These are phyloP conservation scores for Xylota segnis DNA, from an alignment of 2,888 invertebrate genomes.

Conservation along the genomic window DNA sequence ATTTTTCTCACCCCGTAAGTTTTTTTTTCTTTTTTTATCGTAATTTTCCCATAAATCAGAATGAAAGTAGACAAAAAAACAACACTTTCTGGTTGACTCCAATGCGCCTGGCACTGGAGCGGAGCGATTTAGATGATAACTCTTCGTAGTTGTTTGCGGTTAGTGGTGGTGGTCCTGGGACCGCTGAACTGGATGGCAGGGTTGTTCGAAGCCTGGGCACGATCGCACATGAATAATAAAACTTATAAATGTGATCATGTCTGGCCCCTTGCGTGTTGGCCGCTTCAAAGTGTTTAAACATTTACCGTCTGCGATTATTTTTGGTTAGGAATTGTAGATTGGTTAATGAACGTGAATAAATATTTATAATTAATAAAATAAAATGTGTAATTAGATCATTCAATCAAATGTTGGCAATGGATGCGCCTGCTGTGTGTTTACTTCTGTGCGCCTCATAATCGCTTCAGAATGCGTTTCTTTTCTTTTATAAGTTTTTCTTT, in stretches of 20 bases:
- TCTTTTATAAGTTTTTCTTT: constrained; percentile 90
- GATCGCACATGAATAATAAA: constrained; percentile 70
- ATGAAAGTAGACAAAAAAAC: constrained; percentile 40
- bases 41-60: constrained; percentile 45
- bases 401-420: constrained; percentile 70
- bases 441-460: constrained; percentile 88
- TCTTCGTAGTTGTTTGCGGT: constrained; percentile 18
- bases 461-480: constrained; percentile 93
- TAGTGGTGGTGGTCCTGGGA: constrained; percentile 27
- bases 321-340: constrained; percentile 70
- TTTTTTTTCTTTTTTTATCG: constrained; percentile 27
- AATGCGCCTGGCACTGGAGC: constrained; percentile 49
- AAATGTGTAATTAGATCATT: constrained; percentile 70
- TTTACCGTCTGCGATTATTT: constrained; percentile 46
- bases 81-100: constrained; percentile 39
- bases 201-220: constrained; percentile 17
- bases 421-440: constrained; percentile 58
- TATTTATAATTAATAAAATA: constrained; percentile 74
- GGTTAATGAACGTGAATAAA: constrained; percentile 74
- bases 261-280: not conserved
- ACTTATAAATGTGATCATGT: constrained; percentile 68
- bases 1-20: constrained; percentile 66
- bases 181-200: constrained; percentile 5
- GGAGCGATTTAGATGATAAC: constrained; percentile 20
- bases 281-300: constrained; percentile 9